Conservation (phyloP, 2,797 vertebrate genomes). For the Vipera latastei region DNA sequence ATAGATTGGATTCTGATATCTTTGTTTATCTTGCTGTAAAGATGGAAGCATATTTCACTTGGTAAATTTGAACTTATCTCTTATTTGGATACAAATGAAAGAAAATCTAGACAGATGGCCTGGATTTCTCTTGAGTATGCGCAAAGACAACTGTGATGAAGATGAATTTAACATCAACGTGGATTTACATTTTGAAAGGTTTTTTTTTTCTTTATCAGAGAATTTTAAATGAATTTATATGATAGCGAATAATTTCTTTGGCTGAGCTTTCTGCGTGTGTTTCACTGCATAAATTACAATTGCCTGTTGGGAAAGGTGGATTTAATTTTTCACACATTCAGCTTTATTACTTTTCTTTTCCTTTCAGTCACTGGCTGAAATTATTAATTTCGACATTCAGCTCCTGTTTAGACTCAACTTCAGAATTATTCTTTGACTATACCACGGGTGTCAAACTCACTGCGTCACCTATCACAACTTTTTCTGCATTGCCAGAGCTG, state of each 20-base stretch:
- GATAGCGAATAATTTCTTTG: background rate
- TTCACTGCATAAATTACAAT: background rate
- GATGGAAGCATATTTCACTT: background rate
- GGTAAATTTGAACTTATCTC: background rate
- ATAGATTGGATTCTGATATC: background rate
- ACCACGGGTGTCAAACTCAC: too few relatives aligned
- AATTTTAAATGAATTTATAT: background rate
- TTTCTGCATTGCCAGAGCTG: too few relatives aligned
- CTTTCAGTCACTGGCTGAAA: background rate
- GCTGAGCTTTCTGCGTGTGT: background rate
- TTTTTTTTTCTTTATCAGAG: background rate
- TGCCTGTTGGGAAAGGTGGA: background rate
- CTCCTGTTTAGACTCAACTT: background rate
- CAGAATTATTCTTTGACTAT: background rate
- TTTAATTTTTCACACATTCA: background rate
- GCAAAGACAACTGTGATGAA: background rate
- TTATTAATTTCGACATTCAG: background rate
- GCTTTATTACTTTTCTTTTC: background rate
- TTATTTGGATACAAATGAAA: background rate
- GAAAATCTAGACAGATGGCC: background rate
- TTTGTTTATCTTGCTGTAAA: background rate
- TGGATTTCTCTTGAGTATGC: background rate
- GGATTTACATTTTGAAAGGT: background rate
- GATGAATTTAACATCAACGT: background rate
- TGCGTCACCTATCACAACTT: accelerated